Evolutionary conservation across 2,888 invertebrate species (phyloP), one percentile per base, ranked within the genome.

Genomic region (Rhabditophanes sp.): DNA sequence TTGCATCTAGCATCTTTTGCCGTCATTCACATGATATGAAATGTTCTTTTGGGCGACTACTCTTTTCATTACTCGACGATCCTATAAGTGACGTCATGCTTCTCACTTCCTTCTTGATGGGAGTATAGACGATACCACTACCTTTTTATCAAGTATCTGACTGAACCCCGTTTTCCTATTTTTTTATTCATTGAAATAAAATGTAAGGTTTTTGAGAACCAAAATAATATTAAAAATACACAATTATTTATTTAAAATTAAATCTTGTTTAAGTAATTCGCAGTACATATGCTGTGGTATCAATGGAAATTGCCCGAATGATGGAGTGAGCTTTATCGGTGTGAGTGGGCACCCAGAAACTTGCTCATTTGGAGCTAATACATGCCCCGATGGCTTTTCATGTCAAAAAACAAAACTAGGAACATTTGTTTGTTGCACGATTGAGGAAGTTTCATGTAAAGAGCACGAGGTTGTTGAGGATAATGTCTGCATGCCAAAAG

Each of bases 301-400:
- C 34, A 7, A 17, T 16, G 9, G 1, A 35, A n/a, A 9, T 20
- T 9, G 9, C 8, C 15, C n/a, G 3, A 4, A 15, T 15, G 5
- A 5, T 12, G 44, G 44, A 19, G 59, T 61, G 15, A 53, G 59
- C 18, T 60, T 61, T 38, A 58, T 60, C 38, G 60, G 60, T 29
- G 53, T 60, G 36, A 56, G 55, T 27, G 60, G 59, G n/a, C 57
- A 60, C 20, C 49, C 60, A 15, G 57, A 60, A 37, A 43, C 44
- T 8, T 60, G 60, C 28, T 57, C 52, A 18, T 56, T 60, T 35
- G 60, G 60, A 23, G 51, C 52, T 30, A 46, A 46, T 34, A 58
- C 57, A 3, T 62, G 62, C 33, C 57, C 57, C 20, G 31, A 35
- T n/a, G 62, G 62, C 20, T 62, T 56, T 39, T 53, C 53, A 6